Evolutionary conservation across 1,140 invertebrate species (phyloP).

Genomic region (Temnothorax nylanderi): DNA sequence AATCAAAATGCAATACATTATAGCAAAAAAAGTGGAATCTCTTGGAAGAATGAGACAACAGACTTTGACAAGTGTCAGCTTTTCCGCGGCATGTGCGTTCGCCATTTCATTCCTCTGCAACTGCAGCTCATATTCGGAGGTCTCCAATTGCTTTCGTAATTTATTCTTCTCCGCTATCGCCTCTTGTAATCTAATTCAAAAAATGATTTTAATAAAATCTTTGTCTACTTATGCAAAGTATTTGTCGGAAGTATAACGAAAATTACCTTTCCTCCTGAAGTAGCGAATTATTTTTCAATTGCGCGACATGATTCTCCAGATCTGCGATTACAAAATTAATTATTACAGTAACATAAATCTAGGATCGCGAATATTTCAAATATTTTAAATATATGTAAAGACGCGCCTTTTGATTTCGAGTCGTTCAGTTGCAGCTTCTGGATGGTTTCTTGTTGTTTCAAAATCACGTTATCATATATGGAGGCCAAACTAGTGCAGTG

Average conservation of each 20-base stretch:
- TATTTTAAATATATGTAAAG: not conserved
- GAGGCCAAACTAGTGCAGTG: slow-evolving; percentile 52
- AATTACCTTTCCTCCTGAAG: slow-evolving; percentile 62
- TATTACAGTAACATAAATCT: not conserved
- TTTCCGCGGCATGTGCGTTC: slow-evolving; percentile 45
- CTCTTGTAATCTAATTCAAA: slow-evolving; percentile 61
- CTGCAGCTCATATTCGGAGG: not conserved
- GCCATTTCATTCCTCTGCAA: slow-evolving; percentile 61
- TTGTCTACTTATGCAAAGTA: not conserved
- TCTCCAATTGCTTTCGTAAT: slow-evolving; percentile 57
- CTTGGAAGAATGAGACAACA: not conserved
- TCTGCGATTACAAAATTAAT: slow-evolving; percentile 42
- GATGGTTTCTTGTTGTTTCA: slow-evolving; percentile 25
- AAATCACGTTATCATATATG: slow-evolving; percentile 49
- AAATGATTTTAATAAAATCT: not conserved
- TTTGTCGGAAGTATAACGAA: not conserved
- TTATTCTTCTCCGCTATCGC: not conserved
- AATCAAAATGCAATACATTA: not conserved
- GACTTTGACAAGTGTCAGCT: slow-evolving; percentile 56
- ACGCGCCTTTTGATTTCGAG: slow-evolving; percentile 17
- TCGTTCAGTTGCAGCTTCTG: slow-evolving; percentile 31
- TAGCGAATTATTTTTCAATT: slow-evolving; percentile 26
- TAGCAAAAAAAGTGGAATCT: not conserved
- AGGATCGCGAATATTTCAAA: not conserved
- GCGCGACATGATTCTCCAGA: not conserved